Evolutionary conservation across 2,113 vertebrate genomes (phyloP).

Genomic region (Aix galericulata): DNA sequence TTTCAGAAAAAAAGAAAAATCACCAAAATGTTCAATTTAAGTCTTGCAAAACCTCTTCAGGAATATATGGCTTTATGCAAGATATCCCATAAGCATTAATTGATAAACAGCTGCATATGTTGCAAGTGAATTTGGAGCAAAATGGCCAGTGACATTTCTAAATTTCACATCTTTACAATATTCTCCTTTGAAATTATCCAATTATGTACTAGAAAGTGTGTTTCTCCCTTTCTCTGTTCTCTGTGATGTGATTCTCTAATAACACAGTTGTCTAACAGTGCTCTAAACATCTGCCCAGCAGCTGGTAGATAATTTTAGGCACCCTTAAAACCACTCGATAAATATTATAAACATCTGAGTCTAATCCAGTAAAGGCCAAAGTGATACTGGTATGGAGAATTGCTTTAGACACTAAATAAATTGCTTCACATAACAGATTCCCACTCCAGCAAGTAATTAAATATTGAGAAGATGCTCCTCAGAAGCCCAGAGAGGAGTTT

Average conservation of each 20-base stretch:
- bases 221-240: neutral
- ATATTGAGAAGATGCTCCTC: neutral
- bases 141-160: slow-evolving; percentile 7
- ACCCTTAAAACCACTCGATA: slow-evolving; percentile 10
- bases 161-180: slow-evolving; percentile 25
- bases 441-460: neutral
- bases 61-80: neutral
- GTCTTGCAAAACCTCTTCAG: neutral
- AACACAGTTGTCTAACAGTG: neutral
- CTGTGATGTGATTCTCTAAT: neutral
- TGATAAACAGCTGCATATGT: neutral
- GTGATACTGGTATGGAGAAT: neutral
- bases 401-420: neutral
- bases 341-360: neutral
- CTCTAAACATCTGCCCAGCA: neutral
- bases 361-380: slow-evolving; percentile 3
- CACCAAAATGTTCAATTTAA: neutral
- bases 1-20: neutral
- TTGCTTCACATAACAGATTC: neutral
- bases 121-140: neutral
- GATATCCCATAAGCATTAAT: neutral
- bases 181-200: neutral
- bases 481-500: neutral
- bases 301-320: slow-evolving; percentile 11
- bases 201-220: neutral